These are phyloP conservation scores for Coelopa frigida DNA, from an alignment of 1,140 invertebrate genomes.

Conservation along the genomic window DNA sequence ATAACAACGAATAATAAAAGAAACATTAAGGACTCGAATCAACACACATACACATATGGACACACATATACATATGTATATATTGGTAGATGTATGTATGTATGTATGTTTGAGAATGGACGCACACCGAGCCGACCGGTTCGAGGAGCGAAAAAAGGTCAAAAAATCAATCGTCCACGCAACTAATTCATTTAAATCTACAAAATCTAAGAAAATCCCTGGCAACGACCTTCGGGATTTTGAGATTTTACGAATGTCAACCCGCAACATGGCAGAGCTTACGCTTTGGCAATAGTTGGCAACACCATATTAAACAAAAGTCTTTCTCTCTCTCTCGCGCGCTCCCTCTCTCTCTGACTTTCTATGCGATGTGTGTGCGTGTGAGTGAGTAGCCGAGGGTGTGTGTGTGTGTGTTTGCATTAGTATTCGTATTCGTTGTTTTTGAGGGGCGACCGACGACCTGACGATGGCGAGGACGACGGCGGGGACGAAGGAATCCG, in stretches of 20 bases:
- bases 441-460: no score
- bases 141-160: conserved; percentile 44
- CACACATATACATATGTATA: conserved; percentile 3
- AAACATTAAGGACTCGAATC: conserved; percentile 2
- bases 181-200: conserved; percentile 47
- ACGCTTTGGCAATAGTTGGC: conserved; percentile 40
- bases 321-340: background rate
- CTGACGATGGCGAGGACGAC: no score
- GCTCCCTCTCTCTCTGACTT: no score
- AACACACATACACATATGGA: no score
- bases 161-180: conserved; percentile 46
- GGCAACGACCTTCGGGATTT: conserved; percentile 46
- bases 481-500: no score
- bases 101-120: no score
- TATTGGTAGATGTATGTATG: background rate
- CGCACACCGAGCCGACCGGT: no score
- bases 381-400: no score
- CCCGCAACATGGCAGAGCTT: conserved; percentile 25
- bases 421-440: no score
- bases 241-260: conserved; percentile 46
- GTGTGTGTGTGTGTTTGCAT: no score
- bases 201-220: conserved; percentile 46
- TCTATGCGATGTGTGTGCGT: no score
- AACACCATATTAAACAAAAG: conserved; percentile 42
- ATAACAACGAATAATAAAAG: background rate